These are phyloP conservation scores for Anoplolepis gracilipes DNA, from an alignment of 1,140 invertebrate genomes.

Conservation along the genomic window DNA sequence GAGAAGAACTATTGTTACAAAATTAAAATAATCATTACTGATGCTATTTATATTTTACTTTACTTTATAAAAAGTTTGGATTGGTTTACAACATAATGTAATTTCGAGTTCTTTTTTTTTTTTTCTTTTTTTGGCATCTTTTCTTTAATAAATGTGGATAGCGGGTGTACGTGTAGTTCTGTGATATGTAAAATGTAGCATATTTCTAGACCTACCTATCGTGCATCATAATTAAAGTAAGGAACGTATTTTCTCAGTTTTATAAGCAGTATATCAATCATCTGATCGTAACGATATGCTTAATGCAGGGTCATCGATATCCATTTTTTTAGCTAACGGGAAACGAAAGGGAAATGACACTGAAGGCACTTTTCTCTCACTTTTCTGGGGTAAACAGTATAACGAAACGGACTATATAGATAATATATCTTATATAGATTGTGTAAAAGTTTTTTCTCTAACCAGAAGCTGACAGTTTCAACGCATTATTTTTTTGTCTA, in stretches of 20 bases:
- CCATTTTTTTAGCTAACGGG: slow-evolving; percentile 57
- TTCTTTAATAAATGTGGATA: slow-evolving; percentile 68
- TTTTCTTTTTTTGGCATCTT: not conserved
- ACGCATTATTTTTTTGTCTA: not conserved
- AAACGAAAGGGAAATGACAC: slow-evolving; percentile 46
- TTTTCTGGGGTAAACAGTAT: slow-evolving; percentile 58
- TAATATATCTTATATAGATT: slow-evolving; percentile 2
- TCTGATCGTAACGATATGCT: slow-evolving; percentile 74
- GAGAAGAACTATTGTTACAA: not conserved
- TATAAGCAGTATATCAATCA: slow-evolving; percentile 79
- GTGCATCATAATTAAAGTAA: slow-evolving; percentile 81
- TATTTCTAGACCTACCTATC: slow-evolving; percentile 83
- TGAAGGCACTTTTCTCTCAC: slow-evolving; percentile 41
- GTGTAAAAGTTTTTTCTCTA: slow-evolving; percentile 15
- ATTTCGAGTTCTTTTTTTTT: not conserved
- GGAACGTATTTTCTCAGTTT: slow-evolving; percentile 82
- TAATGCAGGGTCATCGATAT: slow-evolving; percentile 62
- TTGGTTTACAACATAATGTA: not conserved
- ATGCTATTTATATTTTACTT: not conserved
- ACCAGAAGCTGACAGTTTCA: not conserved
- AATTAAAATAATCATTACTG: not conserved
- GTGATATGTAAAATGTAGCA: slow-evolving; percentile 86
- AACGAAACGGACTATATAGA: slow-evolving; percentile 35
- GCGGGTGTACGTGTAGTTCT: slow-evolving; percentile 85
- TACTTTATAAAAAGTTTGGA: not conserved